phyloP scores from a whole-genome alignment of 1,140 invertebrate genomes.

The Vanessa atalanta region DNA sequence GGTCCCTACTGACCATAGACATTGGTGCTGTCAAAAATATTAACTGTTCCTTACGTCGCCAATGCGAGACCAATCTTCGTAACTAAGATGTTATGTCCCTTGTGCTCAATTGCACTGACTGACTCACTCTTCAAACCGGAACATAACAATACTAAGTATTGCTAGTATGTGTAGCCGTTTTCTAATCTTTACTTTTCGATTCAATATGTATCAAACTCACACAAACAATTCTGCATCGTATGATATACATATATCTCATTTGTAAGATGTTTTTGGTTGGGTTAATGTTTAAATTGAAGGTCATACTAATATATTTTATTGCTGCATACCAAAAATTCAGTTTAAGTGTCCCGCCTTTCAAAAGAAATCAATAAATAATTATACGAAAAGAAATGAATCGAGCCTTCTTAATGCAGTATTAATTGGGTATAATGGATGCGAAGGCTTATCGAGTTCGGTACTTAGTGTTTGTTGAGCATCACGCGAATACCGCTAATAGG shows the following conservation, averaged over 20 bases:
- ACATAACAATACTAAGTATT: too few species aligned
- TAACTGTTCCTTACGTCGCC: too few species aligned
- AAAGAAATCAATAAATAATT: conserved; percentile 8
- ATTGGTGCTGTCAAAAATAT: too few species aligned
- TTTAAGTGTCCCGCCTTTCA: conserved; percentile 1
- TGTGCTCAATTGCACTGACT: too few species aligned
- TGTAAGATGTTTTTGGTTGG: neutral
- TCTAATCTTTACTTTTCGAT: too few species aligned
- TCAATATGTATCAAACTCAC: too few species aligned
- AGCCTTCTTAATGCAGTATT: conserved; percentile 23
- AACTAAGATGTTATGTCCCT: too few species aligned
- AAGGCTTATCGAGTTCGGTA: conserved; percentile 21
- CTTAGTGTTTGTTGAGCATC: conserved; percentile 30
- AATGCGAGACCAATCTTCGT: too few species aligned
- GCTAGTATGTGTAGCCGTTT: too few species aligned
- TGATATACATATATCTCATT: neutral
- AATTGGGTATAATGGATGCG: conserved; percentile 26
- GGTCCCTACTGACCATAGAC: too few species aligned
- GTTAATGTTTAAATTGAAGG: conserved; percentile 1
- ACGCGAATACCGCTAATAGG: conserved; percentile 41
- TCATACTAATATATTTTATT: neutral
- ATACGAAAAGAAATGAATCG: conserved; percentile 12
- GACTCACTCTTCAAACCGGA: too few species aligned
- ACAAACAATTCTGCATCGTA: too few species aligned
- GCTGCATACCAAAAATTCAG: conserved; percentile 5